phyloP scores from a whole-genome alignment of 2,113 vertebrate genomes.

The Taxidea taxus region DNA sequence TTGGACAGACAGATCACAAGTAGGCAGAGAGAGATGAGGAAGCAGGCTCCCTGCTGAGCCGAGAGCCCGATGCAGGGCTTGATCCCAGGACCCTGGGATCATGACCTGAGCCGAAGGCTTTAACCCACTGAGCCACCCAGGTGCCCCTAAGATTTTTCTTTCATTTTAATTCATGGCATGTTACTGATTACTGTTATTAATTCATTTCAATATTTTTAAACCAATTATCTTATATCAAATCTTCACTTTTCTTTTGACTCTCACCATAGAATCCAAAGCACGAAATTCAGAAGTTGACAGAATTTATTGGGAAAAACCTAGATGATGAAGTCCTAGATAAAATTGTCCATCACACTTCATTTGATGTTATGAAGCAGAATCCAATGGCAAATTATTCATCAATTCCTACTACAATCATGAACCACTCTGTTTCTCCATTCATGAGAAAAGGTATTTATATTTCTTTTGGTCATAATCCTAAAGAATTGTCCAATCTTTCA shows the following conservation, averaged over 20 bases:
- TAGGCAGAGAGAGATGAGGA: too few species aligned
- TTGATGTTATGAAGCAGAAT: slow-evolving; percentile 75
- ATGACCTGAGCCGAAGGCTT: too few species aligned
- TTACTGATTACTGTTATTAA: neutral
- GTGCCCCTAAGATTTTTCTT: neutral
- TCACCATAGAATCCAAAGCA: slow-evolving; percentile 59
- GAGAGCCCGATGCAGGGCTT: too few species aligned
- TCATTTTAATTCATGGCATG: neutral
- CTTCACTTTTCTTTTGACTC: neutral
- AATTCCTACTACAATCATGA: slow-evolving; percentile 37
- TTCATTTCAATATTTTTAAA: neutral
- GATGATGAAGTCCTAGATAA: slow-evolving; percentile 59
- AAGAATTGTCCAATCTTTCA: neutral
- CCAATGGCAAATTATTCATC: slow-evolving; percentile 64
- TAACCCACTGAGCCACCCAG: neutral
- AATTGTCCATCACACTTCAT: slow-evolving; percentile 68
- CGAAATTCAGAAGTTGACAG: slow-evolving; percentile 75
- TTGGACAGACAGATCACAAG: too few species aligned
- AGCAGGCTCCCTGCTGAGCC: too few species aligned
- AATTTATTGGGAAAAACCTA: slow-evolving; percentile 73
- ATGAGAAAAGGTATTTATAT: slow-evolving; percentile 76
- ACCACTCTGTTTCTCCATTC: slow-evolving; percentile 75
- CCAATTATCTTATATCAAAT: slow-evolving; percentile 23
- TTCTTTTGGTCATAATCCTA: neutral
- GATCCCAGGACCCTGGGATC: too few species aligned